phyloP scores from a whole-genome alignment of 2,113 vertebrate species.

The Lasiurus borealis region DNA sequence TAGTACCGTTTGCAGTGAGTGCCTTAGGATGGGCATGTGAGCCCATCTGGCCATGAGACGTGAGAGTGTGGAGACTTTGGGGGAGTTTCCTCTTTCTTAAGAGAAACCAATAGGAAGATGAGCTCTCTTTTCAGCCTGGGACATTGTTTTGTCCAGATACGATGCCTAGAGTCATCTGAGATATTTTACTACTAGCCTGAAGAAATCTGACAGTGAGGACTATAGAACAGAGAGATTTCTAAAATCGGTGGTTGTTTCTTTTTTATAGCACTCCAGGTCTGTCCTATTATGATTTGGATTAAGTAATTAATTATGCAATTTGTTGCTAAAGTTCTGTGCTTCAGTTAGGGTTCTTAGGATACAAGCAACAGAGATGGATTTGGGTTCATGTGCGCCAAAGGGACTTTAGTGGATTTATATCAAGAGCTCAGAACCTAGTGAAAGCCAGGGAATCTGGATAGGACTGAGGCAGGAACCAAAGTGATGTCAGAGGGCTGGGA shows the following conservation, averaged over 20 bases:
- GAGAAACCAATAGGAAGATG: not conserved
- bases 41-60: not conserved
- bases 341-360: not conserved
- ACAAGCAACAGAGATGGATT: conserved; percentile 4
- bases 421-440: not conserved
- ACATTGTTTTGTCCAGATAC: not conserved
- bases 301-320: not conserved
- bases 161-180: not conserved
- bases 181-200: not conserved
- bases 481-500: not conserved
- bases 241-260: not conserved
- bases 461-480: not conserved
- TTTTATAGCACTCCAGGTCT: not conserved
- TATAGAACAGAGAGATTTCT: not conserved
- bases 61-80: not conserved
- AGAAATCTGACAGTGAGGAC: not conserved
- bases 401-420: not conserved
- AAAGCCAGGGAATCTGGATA: not conserved
- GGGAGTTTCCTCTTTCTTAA: not conserved
- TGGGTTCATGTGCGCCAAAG: not conserved
- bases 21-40: not conserved
- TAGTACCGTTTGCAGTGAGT: not conserved
- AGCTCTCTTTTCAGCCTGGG: not conserved
- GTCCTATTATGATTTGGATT: not conserved
- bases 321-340: not conserved